Evolutionary conservation across 1,140 invertebrate species (phyloP).

Genomic region (Leptonema lineaticorne): DNA sequence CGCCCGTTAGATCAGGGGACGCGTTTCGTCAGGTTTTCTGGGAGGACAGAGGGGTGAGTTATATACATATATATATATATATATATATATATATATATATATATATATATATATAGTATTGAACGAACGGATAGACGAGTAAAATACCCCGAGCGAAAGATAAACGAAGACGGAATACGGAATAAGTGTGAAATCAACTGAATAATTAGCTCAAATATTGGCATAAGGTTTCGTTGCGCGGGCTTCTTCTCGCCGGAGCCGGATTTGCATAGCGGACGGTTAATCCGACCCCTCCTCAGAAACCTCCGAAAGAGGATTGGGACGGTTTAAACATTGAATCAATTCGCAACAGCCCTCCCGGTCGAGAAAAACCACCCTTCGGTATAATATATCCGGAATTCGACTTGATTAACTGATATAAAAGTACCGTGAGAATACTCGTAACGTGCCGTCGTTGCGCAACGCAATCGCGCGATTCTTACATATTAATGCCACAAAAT

Average conservation of each 20-base stretch:
- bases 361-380: neutral
- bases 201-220: constrained; percentile 42
- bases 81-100: too few species aligned
- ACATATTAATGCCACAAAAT: neutral
- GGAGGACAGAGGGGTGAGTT: neutral
- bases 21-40: too few species aligned
- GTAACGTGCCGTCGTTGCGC: too few species aligned
- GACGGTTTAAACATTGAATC: constrained; percentile 24
- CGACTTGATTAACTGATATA: neutral
- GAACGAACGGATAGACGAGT: constrained; percentile 22
- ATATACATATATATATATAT: too few species aligned
- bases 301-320: constrained; percentile 1
- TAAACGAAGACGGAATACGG: constrained; percentile 40
- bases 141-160: constrained; percentile 30
- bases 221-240: constrained; percentile 32
- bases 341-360: constrained; percentile 1
- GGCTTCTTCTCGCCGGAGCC: constrained; percentile 4
- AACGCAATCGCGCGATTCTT: neutral
- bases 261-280: constrained; percentile 30
- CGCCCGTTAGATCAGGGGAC: neutral
- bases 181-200: constrained; percentile 43
- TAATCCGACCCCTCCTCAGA: constrained; percentile 7
- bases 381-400: neutral
- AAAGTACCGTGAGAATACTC: too few species aligned
- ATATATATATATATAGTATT: constrained; percentile 22